A percentile compares a stretch with the other conserved stretches of the same genome.
phyloP scores from a whole-genome alignment of 2,888 invertebrate species.

The Lepidochrysops patricia region DNA sequence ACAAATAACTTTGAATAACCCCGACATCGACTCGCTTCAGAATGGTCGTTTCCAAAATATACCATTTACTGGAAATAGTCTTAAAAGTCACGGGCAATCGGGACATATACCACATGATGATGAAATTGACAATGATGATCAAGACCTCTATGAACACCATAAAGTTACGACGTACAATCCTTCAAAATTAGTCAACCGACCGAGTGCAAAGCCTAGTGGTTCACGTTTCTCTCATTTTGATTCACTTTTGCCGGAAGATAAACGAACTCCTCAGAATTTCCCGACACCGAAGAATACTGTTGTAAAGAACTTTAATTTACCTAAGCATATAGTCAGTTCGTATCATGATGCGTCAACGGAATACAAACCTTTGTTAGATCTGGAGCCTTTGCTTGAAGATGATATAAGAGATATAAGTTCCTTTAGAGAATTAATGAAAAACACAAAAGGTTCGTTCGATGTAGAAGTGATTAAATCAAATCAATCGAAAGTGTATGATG shows the following conservation, averaged over 20 bases:
- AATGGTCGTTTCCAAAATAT: slow-evolving; percentile 61
- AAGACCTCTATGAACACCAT: slow-evolving; percentile 59
- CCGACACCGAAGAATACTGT: slow-evolving; percentile 35
- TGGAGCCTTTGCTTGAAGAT: slow-evolving; percentile 75
- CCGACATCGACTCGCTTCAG: slow-evolving; percentile 67
- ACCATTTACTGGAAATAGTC: slow-evolving; percentile 65
- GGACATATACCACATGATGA: slow-evolving; percentile 58
- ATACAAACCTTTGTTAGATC: slow-evolving; percentile 66
- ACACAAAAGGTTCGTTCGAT: slow-evolving; percentile 60
- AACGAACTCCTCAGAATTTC: slow-evolving; percentile 24
- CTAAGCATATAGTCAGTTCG: slow-evolving; percentile 35
- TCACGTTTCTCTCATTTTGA: slow-evolving; percentile 44
- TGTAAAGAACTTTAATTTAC: slow-evolving; percentile 34
- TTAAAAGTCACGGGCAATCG: slow-evolving; percentile 59
- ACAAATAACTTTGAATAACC: slow-evolving; percentile 77
- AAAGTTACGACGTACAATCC: slow-evolving; percentile 68
- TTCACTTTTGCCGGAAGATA: slow-evolving; percentile 31
- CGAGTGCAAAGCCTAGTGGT: slow-evolving; percentile 47
- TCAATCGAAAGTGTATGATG: slow-evolving; percentile 38
- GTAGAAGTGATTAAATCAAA: slow-evolving; percentile 73
- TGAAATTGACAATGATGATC: slow-evolving; percentile 55
- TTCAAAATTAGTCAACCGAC: slow-evolving; percentile 48
- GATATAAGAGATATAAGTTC: slow-evolving; percentile 68
- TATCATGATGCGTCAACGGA: slow-evolving; percentile 56
- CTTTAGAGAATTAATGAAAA: slow-evolving; percentile 66